Evolutionary conservation across 1,140 invertebrate species (phyloP).

Genomic region (Mercenaria mercenaria): DNA sequence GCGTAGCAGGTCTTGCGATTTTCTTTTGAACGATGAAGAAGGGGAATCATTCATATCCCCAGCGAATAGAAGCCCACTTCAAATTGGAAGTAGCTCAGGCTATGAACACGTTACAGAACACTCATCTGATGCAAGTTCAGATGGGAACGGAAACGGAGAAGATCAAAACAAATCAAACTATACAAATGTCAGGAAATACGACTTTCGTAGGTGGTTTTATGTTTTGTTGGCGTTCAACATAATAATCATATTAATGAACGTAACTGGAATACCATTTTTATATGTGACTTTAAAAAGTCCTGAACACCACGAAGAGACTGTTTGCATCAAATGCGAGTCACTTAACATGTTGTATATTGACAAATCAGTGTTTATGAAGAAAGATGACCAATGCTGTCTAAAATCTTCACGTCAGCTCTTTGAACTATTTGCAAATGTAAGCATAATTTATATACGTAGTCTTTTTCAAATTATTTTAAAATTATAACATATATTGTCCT

Average conservation of each 20-base stretch:
- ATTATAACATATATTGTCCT: too few species aligned
- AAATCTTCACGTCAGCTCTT: background rate
- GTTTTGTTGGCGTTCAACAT: background rate
- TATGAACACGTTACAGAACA: background rate
- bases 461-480: too few species aligned
- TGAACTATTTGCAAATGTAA: background rate
- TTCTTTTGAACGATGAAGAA: background rate
- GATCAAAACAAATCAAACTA: background rate
- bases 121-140: background rate
- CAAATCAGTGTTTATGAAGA: background rate
- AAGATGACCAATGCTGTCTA: background rate
- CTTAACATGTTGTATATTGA: background rate
- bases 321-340: background rate
- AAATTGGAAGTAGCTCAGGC: background rate
- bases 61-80: background rate
- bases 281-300: background rate
- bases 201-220: background rate
- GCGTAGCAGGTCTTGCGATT: background rate
- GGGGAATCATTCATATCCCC: background rate
- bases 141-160: background rate
- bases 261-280: background rate
- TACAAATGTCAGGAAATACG: background rate
- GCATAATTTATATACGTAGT: too few species aligned
- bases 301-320: background rate
- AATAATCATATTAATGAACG: background rate